Conservation (phyloP, 2,888 invertebrate genomes). For the Syritta pipiens region DNA sequence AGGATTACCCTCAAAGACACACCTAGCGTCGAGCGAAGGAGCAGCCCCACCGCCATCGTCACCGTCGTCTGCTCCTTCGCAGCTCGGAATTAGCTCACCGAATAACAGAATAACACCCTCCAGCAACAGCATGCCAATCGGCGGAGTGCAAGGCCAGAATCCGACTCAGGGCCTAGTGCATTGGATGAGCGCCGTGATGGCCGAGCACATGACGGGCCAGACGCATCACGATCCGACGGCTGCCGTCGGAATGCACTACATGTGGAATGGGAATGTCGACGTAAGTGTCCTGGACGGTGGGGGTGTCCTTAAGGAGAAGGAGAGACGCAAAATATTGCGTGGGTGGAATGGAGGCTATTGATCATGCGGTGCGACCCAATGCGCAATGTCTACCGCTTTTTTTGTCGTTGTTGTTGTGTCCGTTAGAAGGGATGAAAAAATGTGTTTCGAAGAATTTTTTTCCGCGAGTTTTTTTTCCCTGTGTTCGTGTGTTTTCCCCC, state of each 20-base stretch:
- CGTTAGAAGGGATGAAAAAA: constrained; percentile 9
- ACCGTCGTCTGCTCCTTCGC: constrained; percentile 71
- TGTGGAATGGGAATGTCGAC: constrained; percentile 80
- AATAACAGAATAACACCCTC: constrained; percentile 62
- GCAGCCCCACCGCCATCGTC: constrained; percentile 69
- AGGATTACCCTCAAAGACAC: constrained; percentile 53
- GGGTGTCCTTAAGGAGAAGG: background rate
- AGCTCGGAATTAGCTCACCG: constrained; percentile 56
- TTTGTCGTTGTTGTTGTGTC: constrained; percentile 9
- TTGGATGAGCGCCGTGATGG: constrained; percentile 97
- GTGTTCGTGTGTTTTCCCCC: background rate
- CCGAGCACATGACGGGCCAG: constrained; percentile 92
- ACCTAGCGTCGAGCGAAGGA: constrained; percentile 52
- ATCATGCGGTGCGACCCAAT: constrained; percentile 53
- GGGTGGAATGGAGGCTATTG: constrained; percentile 18
- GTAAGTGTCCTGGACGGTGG: constrained; percentile 74
- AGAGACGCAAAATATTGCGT: background rate
- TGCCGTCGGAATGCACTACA: constrained; percentile 79
- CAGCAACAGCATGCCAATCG: constrained; percentile 77
- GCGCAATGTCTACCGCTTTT: constrained; percentile 49
- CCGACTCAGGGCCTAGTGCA: constrained; percentile 91
- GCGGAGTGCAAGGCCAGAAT: constrained; percentile 82
- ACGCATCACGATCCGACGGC: constrained; percentile 84
- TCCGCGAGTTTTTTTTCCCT: constrained; percentile 11
- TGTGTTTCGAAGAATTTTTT: constrained; percentile 39